Conservation (phyloP, 2,797 vertebrate species). For the Fistularia tabacaria region DNA sequence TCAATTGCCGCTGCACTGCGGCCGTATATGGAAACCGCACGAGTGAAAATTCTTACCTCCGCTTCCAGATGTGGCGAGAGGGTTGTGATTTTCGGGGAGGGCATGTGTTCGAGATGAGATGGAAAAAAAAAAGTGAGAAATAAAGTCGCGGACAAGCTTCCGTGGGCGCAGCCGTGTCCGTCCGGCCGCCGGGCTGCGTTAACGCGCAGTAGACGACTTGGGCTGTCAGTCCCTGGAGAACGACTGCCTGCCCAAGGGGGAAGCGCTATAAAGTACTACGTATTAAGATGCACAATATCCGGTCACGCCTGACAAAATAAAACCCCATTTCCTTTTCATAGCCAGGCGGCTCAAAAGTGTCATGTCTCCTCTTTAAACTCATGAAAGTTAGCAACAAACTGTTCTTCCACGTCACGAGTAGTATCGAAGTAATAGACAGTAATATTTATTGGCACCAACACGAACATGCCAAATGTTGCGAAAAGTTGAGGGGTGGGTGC, state of each 20-base stretch:
- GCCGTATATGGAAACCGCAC: slow-evolving; percentile 1
- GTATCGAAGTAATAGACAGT: no score
- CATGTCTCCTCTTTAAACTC: no score
- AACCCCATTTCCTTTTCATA: not conserved
- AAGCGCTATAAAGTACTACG: not conserved
- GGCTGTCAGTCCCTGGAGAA: not conserved
- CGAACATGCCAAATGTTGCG: no score
- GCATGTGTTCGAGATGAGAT: no score
- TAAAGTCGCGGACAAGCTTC: not conserved
- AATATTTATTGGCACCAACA: no score
- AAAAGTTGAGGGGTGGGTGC: no score
- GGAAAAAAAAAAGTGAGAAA: not conserved
- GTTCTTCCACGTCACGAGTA: no score
- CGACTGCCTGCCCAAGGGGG: slow-evolving; percentile 6
- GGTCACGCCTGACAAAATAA: slow-evolving; percentile 38
- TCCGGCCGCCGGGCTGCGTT: not conserved
- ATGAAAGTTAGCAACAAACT: no score
- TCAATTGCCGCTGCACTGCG: not conserved
- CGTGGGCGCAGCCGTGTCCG: no score
- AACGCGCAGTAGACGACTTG: not conserved
- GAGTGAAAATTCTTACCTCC: slow-evolving; percentile 27
- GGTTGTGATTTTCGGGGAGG: no score
- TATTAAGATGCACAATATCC: not conserved
- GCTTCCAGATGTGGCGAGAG: not conserved
- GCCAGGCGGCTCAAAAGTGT: not conserved